Percentiles rank a stretch among this genome's conserved stretches.
Evolutionary conservation across 2,113 vertebrate species (phyloP).

Genomic region (Chloroceryle aenea): DNA sequence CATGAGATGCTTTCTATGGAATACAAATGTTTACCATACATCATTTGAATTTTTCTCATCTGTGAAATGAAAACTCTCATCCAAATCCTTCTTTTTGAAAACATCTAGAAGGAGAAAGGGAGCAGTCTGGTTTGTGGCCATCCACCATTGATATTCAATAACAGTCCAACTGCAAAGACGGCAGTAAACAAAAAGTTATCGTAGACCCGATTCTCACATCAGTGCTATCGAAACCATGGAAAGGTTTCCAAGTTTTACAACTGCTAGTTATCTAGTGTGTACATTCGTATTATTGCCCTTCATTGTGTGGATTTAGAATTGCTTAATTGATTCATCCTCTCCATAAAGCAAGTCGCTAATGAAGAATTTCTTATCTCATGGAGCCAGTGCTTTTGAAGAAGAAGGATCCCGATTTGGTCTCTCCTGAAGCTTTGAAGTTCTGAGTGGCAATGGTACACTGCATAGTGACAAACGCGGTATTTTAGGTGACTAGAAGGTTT

Average conservation of each 20-base stretch:
- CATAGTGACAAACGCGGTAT: neutral
- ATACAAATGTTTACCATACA: constrained; percentile 10
- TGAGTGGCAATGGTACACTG: neutral
- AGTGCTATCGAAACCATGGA: neutral
- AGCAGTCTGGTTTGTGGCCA: neutral
- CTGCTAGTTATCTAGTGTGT: neutral
- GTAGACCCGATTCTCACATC: neutral
- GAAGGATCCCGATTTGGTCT: neutral
- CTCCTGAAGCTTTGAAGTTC: neutral
- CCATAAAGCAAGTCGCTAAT: constrained; percentile 39
- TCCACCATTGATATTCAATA: neutral
- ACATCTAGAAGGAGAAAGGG: neutral
- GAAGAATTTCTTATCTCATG: constrained; percentile 22
- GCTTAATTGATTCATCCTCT: neutral
- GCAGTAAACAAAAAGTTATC: neutral
- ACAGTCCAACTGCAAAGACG: neutral
- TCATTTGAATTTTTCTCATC: constrained; percentile 14
- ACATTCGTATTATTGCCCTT: neutral
- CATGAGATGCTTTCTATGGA: neutral
- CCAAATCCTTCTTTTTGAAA: neutral
- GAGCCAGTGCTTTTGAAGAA: constrained; percentile 11
- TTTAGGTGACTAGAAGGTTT: neutral
- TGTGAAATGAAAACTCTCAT: neutral
- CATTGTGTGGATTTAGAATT: neutral
- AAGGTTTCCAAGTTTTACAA: neutral